Percentiles rank a stretch among this genome's conserved stretches.
These are phyloP conservation scores for Chloropsis hardwickii DNA, from an alignment of 2,113 vertebrate genomes.

Conservation along the genomic window DNA sequence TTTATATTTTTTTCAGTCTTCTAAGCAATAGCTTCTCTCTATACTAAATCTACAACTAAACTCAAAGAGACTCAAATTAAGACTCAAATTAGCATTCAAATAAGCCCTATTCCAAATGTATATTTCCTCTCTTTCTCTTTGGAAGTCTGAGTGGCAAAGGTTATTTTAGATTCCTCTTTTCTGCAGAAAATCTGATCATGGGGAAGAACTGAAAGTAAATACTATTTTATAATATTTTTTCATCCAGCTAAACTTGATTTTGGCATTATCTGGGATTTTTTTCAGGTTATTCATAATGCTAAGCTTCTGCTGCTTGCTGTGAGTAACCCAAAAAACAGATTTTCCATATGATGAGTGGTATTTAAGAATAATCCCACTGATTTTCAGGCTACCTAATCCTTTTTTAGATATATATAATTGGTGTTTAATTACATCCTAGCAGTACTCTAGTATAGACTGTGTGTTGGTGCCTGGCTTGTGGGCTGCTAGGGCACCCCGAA, in stretches of 20 bases:
- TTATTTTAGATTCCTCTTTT: not conserved
- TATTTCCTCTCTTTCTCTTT: not conserved
- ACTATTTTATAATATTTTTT: not conserved
- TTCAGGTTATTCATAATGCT: not conserved
- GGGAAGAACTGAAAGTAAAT: not conserved
- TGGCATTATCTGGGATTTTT: not conserved
- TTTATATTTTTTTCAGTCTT: not conserved
- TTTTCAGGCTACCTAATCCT: not conserved
- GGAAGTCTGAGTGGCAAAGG: not conserved
- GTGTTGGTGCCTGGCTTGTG: too few species aligned
- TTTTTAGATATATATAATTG: not conserved
- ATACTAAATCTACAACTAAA: not conserved
- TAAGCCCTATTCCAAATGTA: not conserved
- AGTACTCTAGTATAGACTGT: not conserved
- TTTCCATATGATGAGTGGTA: not conserved
- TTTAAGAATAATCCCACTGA: not conserved
- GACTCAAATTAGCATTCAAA: not conserved
- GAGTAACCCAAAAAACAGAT: not conserved
- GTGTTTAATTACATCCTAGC: not conserved
- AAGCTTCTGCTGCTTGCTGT: not conserved
- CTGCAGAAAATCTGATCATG: not conserved
- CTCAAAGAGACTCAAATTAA: not conserved
- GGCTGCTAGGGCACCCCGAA: too few species aligned
- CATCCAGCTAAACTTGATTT: not conserved
- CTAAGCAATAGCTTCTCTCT: not conserved